Evolutionary conservation across 2,797 vertebrate species (phyloP), one percentile per base, ranked within the genome.

Genomic region (Glossophaga mutica): DNA sequence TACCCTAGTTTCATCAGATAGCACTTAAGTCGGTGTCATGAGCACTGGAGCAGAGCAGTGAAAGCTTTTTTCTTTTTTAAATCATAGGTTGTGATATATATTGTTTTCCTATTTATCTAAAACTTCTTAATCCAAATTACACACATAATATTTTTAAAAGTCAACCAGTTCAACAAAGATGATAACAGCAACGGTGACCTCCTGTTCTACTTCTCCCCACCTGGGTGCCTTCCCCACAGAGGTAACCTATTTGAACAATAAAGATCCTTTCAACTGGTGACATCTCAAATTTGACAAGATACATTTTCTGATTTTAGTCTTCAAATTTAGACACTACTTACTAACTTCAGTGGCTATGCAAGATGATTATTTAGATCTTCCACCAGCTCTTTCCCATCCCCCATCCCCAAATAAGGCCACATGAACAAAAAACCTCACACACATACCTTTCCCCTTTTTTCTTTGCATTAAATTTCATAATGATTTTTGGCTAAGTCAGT

Each of bases 241-340:
- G n/a, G 19, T 46, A 73, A 34, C 37, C 10, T 11, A 4, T 55
- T 84, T 71, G 39, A 67, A 70, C 14, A 78, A 70, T 55, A 16
- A 48, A 46, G 26, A 29, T 81, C 26, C 71, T 62, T 91, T 84
- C 90, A 55, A 37, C 73, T 55, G 44, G 48, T 86, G 50, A 67
- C 22, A 55, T 84, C 42, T 91, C 68, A 82, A 48, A 87, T 77
- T 65, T 81, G 34, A 52, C 71, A 44, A 57, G 92, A 52, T 67
- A 88, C 65, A n/a, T 78, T 65, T 85, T 15, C 50, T 79, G 48
- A 44, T 87, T 93, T 81, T 96, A 73, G 71, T 85, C 81, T 77
- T 91, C 48, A 76, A 65, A 62, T 59, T 68, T 77, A 67, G 52
- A 44, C 81, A 34, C 34, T 65, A 52, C 89, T 89, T 94, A 29